phyloP scores from a whole-genome alignment of 2,888 invertebrate genomes.

The Scelioninae gen. 2 region DNA sequence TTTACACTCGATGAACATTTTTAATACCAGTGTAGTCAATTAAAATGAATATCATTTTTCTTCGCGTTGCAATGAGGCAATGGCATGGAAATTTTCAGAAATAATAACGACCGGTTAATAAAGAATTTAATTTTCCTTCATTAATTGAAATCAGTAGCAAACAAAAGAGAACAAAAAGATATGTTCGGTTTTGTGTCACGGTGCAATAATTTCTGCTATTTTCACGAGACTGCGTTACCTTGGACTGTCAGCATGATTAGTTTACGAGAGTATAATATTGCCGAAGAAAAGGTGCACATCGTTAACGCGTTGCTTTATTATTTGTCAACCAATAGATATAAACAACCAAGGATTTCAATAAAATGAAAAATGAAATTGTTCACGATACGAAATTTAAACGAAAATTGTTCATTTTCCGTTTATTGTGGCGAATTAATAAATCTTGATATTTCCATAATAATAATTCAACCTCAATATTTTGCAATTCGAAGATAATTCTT shows the following conservation, averaged over 20 bases:
- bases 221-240: constrained; percentile 45
- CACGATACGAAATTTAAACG: too few species aligned
- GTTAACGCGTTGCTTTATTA: constrained; percentile 43
- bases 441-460: not conserved
- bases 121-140: not conserved
- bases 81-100: too few species aligned
- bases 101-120: not conserved
- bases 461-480: too few species aligned
- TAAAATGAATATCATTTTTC: too few species aligned
- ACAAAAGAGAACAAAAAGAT: constrained; percentile 17
- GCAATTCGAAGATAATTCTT: not conserved
- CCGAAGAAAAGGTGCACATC: constrained; percentile 44
- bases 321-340: constrained; percentile 38
- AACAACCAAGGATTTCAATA: constrained; percentile 11
- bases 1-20: too few species aligned
- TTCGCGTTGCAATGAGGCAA: too few species aligned
- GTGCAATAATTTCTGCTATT: constrained; percentile 42
- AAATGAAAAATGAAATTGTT: constrained; percentile 11
- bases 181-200: constrained; percentile 38
- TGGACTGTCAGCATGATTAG: constrained; percentile 55
- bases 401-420: too few species aligned
- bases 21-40: too few species aligned
- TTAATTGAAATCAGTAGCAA: constrained; percentile 10
- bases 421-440: too few species aligned
- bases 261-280: constrained; percentile 49